Evolutionary conservation across 2,113 vertebrate species (phyloP).

Genomic region (Psilopsiagon aymara): DNA sequence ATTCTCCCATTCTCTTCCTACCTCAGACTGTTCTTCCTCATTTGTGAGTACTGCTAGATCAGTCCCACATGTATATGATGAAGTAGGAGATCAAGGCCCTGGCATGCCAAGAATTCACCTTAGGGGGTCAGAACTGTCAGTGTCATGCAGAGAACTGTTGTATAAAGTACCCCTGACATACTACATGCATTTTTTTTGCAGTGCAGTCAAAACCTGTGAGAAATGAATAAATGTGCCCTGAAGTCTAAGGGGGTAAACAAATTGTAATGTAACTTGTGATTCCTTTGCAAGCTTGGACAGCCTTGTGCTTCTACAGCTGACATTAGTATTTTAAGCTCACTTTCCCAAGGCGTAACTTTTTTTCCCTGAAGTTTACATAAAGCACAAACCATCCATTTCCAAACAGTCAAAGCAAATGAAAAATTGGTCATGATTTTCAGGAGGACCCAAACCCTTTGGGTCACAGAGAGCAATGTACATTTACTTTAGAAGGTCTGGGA

Average conservation of each 20-base stretch:
- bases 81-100: not conserved
- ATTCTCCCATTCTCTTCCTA: not conserved
- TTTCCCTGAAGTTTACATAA: not conserved
- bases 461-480: not conserved
- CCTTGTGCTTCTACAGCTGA: not conserved
- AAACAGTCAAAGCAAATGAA: not conserved
- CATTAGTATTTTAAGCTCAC: not conserved
- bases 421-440: not conserved
- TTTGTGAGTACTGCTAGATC: not conserved
- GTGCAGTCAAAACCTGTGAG: not conserved
- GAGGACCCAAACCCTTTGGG: not conserved
- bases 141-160: not conserved
- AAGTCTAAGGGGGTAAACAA: not conserved
- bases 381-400: not conserved
- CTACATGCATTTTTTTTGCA: not conserved
- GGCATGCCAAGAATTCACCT: not conserved
- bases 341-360: not conserved
- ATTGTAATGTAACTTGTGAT: not conserved
- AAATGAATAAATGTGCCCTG: constrained; percentile 22
- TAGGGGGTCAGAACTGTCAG: not conserved
- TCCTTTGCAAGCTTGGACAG: not conserved
- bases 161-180: not conserved
- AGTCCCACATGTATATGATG: not conserved
- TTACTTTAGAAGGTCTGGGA: not conserved
- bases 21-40: not conserved